phyloP scores from a whole-genome alignment of 2,797 vertebrate species.

The Spheniscus humboldti region DNA sequence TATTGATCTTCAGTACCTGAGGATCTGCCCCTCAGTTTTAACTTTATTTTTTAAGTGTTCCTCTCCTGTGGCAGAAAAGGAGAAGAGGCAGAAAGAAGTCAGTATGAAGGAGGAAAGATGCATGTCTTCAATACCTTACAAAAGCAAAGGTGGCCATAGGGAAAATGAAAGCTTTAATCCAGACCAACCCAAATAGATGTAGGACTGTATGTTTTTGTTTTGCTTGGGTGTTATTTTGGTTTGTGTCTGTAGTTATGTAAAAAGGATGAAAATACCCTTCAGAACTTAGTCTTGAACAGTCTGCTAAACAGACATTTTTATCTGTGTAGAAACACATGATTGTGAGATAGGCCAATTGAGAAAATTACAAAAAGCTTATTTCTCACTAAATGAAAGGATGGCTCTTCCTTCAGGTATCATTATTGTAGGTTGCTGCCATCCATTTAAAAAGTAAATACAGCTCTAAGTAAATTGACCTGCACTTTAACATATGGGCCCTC shows the following conservation, averaged over 20 bases:
- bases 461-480: background rate
- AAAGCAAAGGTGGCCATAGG: background rate
- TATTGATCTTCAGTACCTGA: slow-evolving; percentile 7
- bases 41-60: background rate
- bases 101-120: background rate
- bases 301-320: background rate
- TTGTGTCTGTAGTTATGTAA: background rate
- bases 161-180: background rate
- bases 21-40: background rate
- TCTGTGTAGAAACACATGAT: background rate
- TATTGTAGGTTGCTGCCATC: background rate
- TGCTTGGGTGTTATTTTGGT: background rate
- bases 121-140: background rate
- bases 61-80: background rate
- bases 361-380: background rate
- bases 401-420: background rate
- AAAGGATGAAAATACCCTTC: background rate
- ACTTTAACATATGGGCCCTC: background rate
- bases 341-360: background rate
- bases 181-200: background rate
- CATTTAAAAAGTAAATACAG: background rate
- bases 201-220: background rate
- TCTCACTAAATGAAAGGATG: background rate
- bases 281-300: background rate
- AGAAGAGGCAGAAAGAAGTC: background rate